Evolutionary conservation across 2,113 vertebrate genomes (phyloP), one percentile per base, ranked within the genome.

Genomic region (Sula dactylatra): DNA sequence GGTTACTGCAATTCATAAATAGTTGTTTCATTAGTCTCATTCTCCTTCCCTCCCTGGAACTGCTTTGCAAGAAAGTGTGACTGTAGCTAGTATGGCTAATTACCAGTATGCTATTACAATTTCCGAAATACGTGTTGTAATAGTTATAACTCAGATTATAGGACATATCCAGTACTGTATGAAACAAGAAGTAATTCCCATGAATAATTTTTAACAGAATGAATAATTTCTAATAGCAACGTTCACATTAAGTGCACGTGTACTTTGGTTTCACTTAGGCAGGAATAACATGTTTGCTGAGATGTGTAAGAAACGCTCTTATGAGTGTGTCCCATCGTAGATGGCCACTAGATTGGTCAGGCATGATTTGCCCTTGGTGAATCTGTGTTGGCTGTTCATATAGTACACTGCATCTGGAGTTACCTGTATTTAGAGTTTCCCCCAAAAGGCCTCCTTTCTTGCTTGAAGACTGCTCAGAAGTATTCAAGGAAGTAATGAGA

Each of bases 281-380:
- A 69, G 58, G 13, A 19, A 11, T 34, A 69, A 5, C 0, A 0
- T 6, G 9, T 82, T 90, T 87, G 6, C 38, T 65, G 32, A 62
- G 25, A 71, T 19, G 17, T 58, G 22, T 58, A 62, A 73, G 38
- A 73, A 88, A 25, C 17, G 6, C 1, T 70, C 2, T 34, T 4
- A 20, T 9, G 18, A 24, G 2, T 24, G 16, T 59, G 58, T 42
- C 3, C 11, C 3, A 0, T 32, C 1, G 1, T 52, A 47, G 18
- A 13, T 13, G 11, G 17, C 15, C 47, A 34, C 24, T 62, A 42
- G 4, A 62, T 85, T n/a, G 78, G 22, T 52, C 42, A 58, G 32
- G 10, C 7, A 7, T 1, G 1, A 52, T 61, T 56, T 49, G 18
- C 18, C 15, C 16, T 52, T 40, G 13, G 3, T 64, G 47, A 80